A percentile compares a stretch with the other conserved stretches of the same genome.
Evolutionary conservation across 2,797 vertebrate species (phyloP).

Genomic region (Hypotaenidia okinawae): DNA sequence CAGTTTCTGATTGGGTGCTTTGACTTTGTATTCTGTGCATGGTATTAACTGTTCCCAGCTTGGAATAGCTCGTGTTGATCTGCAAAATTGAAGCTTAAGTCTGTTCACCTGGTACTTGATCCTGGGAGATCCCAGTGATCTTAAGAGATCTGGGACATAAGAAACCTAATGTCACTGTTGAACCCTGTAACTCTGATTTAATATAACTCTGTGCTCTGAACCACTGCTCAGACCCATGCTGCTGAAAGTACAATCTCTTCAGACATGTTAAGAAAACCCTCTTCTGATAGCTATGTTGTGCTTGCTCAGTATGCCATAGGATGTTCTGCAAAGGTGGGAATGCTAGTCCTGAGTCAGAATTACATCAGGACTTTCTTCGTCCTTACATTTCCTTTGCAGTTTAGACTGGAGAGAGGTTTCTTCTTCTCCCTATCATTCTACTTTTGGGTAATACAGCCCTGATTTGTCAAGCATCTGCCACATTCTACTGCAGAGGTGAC

Average conservation of each 20-base stretch:
- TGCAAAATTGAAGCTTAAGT: neutral
- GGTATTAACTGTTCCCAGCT: neutral
- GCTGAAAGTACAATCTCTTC: neutral
- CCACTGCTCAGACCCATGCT: neutral
- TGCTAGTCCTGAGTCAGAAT: neutral
- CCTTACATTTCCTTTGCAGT: neutral
- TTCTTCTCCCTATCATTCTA: conserved; percentile 10
- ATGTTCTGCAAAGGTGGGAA: neutral
- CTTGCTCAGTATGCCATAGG: neutral
- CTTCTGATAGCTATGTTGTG: neutral
- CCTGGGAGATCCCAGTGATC: neutral
- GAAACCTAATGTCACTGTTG: neutral
- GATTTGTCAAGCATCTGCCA: conserved; percentile 15
- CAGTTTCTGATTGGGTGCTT: neutral
- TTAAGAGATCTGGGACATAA: neutral
- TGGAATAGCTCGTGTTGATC: neutral
- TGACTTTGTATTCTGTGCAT: neutral
- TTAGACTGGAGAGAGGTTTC: neutral
- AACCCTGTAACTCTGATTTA: neutral
- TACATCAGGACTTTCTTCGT: conserved; percentile 15
- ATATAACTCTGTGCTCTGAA: neutral
- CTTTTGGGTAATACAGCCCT: neutral
- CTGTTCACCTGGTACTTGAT: neutral
- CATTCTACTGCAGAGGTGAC: conserved; percentile 29
- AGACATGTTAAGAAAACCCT: rapidly evolving